A percentile compares a stretch with the other conserved stretches of the same genome.
These are phyloP conservation scores for Xanthorhoe designata DNA, from an alignment of 2,888 invertebrate species.

Conservation along the genomic window DNA sequence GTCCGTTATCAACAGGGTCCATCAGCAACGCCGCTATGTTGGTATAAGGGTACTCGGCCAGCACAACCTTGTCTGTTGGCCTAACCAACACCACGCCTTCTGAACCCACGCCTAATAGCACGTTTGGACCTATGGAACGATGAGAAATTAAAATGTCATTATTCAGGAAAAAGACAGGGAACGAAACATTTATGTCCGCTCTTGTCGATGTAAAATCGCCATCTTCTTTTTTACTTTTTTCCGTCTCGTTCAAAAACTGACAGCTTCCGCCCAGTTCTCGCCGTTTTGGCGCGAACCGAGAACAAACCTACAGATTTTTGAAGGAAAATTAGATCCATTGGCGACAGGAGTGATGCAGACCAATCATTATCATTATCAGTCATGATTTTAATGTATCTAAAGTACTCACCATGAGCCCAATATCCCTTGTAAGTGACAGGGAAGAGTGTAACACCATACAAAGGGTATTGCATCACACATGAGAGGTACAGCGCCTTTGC, in stretches of 20 bases:
- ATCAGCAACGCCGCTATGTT: slow-evolving; percentile 96
- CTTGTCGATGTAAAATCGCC: no score
- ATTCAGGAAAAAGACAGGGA: not conserved
- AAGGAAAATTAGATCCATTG: no score
- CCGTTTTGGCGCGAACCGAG: no score
- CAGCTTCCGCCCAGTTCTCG: no score
- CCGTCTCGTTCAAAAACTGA: no score
- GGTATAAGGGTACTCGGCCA: slow-evolving; percentile 95
- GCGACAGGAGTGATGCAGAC: no score
- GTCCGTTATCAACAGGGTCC: slow-evolving; percentile 96
- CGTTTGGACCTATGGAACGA: slow-evolving; percentile 69
- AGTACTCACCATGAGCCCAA: slow-evolving; percentile 92
- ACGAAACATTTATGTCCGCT: no score
- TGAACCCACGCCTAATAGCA: slow-evolving; percentile 94
- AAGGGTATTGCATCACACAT: slow-evolving; percentile 98
- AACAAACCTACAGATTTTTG: no score
- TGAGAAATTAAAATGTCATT: not conserved
- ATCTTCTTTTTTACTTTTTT: no score
- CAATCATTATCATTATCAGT: no score
- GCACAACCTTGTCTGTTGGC: slow-evolving; percentile 95
- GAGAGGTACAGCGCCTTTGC: slow-evolving; percentile 97
- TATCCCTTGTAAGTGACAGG: slow-evolving; percentile 97
- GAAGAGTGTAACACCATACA: slow-evolving; percentile 95
- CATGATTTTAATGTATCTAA: no score
- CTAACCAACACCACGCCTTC: slow-evolving; percentile 96